Percentiles rank a stretch among this genome's conserved stretches.
Conservation (phyloP, 2,113 vertebrate genomes). For the Vicugna pacos region DNA sequence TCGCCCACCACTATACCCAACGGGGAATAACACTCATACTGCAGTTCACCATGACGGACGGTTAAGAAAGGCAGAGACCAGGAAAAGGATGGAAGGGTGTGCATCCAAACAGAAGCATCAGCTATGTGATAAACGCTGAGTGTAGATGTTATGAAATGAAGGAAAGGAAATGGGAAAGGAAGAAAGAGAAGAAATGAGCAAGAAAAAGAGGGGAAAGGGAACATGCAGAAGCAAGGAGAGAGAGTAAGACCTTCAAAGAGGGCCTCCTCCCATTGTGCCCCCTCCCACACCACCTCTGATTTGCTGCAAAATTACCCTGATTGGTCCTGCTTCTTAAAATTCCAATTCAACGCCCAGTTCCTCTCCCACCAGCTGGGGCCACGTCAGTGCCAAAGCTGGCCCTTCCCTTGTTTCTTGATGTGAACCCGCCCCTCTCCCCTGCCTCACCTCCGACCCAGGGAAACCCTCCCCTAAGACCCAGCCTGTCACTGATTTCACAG, state of each 20-base stretch:
- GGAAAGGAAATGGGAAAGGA: background rate
- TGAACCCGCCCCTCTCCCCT: too few species aligned
- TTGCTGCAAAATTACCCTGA: background rate
- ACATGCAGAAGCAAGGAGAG: background rate
- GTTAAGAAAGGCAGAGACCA: background rate
- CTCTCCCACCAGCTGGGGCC: background rate
- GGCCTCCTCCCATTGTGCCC: accelerated
- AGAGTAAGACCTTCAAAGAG: background rate
- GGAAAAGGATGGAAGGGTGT: background rate
- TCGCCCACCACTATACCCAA: background rate
- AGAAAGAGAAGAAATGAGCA: background rate
- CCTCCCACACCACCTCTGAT: accelerated
- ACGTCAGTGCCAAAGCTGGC: accelerated
- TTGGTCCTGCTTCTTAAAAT: background rate
- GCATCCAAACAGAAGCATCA: accelerated
- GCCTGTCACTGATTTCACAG: background rate
- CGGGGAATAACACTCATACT: background rate
- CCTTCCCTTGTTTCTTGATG: background rate
- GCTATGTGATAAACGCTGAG: background rate
- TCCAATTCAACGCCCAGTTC: background rate
- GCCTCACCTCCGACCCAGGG: background rate
- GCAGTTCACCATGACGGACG: background rate
- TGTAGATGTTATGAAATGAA: background rate
- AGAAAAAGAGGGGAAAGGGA: background rate
- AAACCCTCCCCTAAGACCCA: background rate